Conservation (phyloP, 1,140 invertebrate species). For the Dendroctonus valens region DNA sequence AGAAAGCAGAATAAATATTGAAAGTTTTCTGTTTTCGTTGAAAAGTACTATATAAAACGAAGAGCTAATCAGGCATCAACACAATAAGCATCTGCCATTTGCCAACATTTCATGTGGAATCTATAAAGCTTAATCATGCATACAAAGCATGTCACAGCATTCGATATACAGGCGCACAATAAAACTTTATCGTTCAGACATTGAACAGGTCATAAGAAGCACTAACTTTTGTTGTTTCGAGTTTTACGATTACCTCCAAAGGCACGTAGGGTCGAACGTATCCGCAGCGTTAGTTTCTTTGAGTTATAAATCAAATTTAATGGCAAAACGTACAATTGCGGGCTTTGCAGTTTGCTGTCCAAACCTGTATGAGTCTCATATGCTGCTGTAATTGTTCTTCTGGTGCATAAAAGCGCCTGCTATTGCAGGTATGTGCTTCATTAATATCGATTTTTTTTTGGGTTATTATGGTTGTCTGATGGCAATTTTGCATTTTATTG, state of each 20-base stretch:
- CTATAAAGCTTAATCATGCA: slow-evolving; percentile 8
- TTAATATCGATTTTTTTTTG: too few species aligned
- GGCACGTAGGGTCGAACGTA: slow-evolving; percentile 10
- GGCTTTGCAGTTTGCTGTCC: slow-evolving; percentile 10
- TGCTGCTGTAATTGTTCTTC: slow-evolving; percentile 2
- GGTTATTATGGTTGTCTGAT: too few species aligned
- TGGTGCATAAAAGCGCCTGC: not conserved
- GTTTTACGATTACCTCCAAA: slow-evolving; percentile 11
- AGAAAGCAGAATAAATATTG: too few species aligned
- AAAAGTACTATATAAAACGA: too few species aligned
- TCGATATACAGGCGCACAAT: slow-evolving; percentile 9
- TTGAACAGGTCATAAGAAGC: slow-evolving; percentile 7
- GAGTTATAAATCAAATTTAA: slow-evolving; percentile 16
- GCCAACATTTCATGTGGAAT: slow-evolving; percentile 2
- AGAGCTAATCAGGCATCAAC: too few species aligned
- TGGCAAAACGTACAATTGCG: slow-evolving; percentile 10
- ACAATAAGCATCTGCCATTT: not conserved
- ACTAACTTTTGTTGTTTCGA: slow-evolving; percentile 14
- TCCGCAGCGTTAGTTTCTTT: slow-evolving; percentile 8
- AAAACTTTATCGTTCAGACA: slow-evolving; percentile 14
- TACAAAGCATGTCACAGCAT: slow-evolving; percentile 15
- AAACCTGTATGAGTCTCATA: not conserved
- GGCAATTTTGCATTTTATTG: too few species aligned
- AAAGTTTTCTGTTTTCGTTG: too few species aligned
- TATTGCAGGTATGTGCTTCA: too few species aligned